Base-by-base conservation (phyloP, 2,113 vertebrate species). In the Lepus europaeus region DNA sequence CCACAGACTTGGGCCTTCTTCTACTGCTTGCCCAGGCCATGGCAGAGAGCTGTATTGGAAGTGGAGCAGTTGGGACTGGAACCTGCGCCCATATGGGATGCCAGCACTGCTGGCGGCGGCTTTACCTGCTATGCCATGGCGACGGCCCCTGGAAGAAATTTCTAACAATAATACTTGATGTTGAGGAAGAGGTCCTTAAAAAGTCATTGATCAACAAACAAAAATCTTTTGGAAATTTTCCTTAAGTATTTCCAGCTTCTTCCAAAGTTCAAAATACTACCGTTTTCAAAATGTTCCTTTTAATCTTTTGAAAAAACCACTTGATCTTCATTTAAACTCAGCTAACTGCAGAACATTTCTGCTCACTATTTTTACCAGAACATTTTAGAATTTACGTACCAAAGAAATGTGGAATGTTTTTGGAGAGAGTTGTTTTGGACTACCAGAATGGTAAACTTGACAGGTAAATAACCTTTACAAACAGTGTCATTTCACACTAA, bases 371-470 rank as follows among this genome's bases (percentile, higher is more conserved):
- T 88, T 94, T 64, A 83, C 59, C 70, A 91, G 69, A 86, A 56
- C 5, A 53, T 25, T 66, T 33, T 79, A 72, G 61, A 87, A 83
- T 97, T 93, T 78, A 82, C 92, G 82, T 88, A 72, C 66, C 64
- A 90, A 79, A 80, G 61, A 89, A 90, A 80, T 53, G 19, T 20
- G 5, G 14, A 66, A 33, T 39, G 3, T 68, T 94, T 5, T 13
- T 83, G 8, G 11, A 90, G 51, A 78, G 10, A 0, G 1, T 69
- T 94, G 23, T 51, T 95, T n/a, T 90, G 25, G 61, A 64, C 33
- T 87, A 91, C 84, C 25, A 56, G 5, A 36, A 11, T 74, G 59
- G 36, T 20, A 80, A 89, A 82, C 20, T 12, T 76, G 64, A 5
- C 45, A 56, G 10, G 49, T 82, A 93, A 73, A 85, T n/a, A 74